Evolutionary conservation across 2,797 vertebrate species (phyloP), one percentile per base, ranked within the genome.

Genomic region (Liparis tanakae): DNA sequence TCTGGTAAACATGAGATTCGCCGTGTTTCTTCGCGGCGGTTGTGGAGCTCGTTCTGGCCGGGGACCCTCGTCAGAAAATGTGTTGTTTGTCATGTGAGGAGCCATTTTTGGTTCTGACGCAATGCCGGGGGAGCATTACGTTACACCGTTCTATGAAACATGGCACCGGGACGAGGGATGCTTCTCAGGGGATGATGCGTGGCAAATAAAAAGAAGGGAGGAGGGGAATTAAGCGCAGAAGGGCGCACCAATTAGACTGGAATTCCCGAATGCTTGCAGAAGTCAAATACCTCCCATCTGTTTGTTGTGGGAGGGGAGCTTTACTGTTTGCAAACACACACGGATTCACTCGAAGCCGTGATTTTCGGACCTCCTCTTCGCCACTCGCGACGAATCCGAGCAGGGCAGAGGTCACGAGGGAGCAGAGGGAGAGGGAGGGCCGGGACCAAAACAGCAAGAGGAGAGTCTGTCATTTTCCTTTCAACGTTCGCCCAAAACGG

Each of bases 391-490:
- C n/a, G 30, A 72, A 74, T 89, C 86, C 81, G 75, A 86, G 66
- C 86, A 60, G 84, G 82, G 71, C 87, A 92, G 73, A 89, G 90
- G 90, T 92, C 88, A 85, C 9, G 25, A 67, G 58, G 76, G 74
- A 81, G 55, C 46, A 43, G 64, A 60, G 72, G 75, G 78, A 64
- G 51, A 74, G 43, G 74, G 68, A 66, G 63, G 62, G 51, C 53
- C 13, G 50, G 43, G 64, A 54, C 55, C 73, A 82, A 51, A 82
- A 74, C 70, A 69, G 67, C 43, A 22, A 51, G 50, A 18, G 20
- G 25, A 78, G 69, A 65, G 13, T 30, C 59, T 75, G 78, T 75
- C 25, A 18, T 61, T 66, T 54, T n/a, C 15, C 50, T 57, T 61
- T 37, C 3, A 55, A 25, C 25, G 39, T 20, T 43, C 7, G 12